Base-by-base conservation (phyloP, 2,888 invertebrate genomes). In the Tetrapedia diversipes region DNA sequence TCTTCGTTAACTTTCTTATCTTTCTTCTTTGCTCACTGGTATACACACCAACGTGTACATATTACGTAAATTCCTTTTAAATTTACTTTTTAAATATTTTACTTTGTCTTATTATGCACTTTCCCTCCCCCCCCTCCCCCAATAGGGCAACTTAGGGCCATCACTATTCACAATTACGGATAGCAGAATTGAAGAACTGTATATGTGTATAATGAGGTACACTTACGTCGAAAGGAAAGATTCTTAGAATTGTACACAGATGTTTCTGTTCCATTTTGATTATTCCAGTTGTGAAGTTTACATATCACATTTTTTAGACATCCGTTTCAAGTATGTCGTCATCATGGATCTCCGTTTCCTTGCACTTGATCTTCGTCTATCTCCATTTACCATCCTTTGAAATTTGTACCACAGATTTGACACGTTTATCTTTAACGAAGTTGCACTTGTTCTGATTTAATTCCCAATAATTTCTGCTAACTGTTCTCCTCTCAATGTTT, bases 101-200 rank as follows among this genome's bases (percentile, higher is more conserved):
- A 77, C 79, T 71, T 54, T 78, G 79, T 79, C 74, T 85, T 89
- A 90, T 90, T 89, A 90, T 90, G 90, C 90, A 90, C 90, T 89
- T 90, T 77, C 80, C 89, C n/a, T n/a, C n/a, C n/a, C n/a, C n/a
- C n/a, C n/a, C n/a, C n/a, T n/a, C n/a, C n/a, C n/a, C n/a, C 88
- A 86, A 79, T 85, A 73, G 86, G 70, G 86, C 88, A 87, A 84
- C 77, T 89, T 87, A 89, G 86, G 83, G 89, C 88, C 90, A 87
- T 88, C 89, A 86, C 88, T 87, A 83, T 86, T 85, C 75, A 80
- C 70, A 72, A 85, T 67, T n/a, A 79, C 64, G 57, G 76, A 54
- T 63, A 56, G 60, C 66, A 66, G 68, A 79, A 76, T 75, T 49
- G 65, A 79, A 76, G 79, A 76, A 68, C 53, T 69, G 49, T 73